These are phyloP conservation scores for Camponotus floridanus DNA, from an alignment of 1,140 invertebrate species.

Conservation along the genomic window DNA sequence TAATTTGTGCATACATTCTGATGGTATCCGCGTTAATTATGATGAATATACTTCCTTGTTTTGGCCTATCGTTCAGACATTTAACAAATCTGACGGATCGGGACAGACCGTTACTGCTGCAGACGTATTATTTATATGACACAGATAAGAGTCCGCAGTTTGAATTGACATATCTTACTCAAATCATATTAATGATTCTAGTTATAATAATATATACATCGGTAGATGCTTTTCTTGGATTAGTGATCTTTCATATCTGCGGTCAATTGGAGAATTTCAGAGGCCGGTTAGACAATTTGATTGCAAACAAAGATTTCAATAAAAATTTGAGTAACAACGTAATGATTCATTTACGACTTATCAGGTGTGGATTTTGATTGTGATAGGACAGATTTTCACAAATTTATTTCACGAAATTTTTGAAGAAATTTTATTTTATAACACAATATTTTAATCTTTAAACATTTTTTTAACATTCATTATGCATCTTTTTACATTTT, in stretches of 20 bases:
- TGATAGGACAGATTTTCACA: background rate
- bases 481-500: background rate
- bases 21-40: no score
- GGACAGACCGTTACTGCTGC: background rate
- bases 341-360: background rate
- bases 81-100: constrained; percentile 22
- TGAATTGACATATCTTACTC: background rate
- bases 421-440: background rate
- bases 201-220: background rate
- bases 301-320: background rate
- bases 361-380: constrained; percentile 8
- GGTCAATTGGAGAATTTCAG: constrained; percentile 27
- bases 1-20: background rate
- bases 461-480: background rate
- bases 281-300: background rate
- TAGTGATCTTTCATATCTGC: background rate
- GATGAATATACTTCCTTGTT: background rate
- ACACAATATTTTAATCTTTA: background rate
- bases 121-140: constrained; percentile 31
- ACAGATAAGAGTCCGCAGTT: constrained; percentile 22
- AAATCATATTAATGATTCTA: background rate
- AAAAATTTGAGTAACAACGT: background rate
- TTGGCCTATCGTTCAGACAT: background rate
- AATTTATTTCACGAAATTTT: background rate
- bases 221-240: background rate